phyloP scores from a whole-genome alignment of 2,113 vertebrate species.

The Entelurus aequoreus region DNA sequence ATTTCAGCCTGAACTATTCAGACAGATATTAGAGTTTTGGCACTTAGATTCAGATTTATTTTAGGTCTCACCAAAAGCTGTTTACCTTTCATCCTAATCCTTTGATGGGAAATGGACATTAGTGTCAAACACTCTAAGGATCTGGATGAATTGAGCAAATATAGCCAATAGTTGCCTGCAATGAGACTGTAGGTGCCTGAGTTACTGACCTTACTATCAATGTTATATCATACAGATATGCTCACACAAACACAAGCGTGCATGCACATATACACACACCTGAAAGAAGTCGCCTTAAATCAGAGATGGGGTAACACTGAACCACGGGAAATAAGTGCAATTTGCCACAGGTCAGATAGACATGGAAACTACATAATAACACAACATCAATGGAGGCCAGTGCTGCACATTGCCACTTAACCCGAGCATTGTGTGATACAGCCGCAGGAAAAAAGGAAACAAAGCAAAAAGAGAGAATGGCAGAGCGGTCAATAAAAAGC shows the following conservation, averaged over 20 bases:
- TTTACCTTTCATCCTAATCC: conserved; percentile 56
- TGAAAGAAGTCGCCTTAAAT: conserved; percentile 44
- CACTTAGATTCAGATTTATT: conserved; percentile 56
- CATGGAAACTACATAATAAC: conserved; percentile 68
- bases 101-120: conserved; percentile 60
- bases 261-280: conserved; percentile 1
- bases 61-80: conserved; percentile 53
- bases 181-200: conserved; percentile 56
- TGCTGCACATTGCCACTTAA: conserved; percentile 57
- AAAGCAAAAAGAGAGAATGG: conserved; percentile 35
- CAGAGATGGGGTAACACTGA: conserved; percentile 48
- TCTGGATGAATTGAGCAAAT: conserved; percentile 70
- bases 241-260: conserved; percentile 4
- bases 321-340: conserved; percentile 77
- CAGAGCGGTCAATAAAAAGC: conserved; percentile 48
- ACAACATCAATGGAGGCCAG: conserved; percentile 58
- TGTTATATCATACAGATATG: conserved; percentile 47
- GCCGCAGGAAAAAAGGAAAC: conserved; percentile 46
- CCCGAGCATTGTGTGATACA: conserved; percentile 55
- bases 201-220: conserved; percentile 59
- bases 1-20: conserved; percentile 45
- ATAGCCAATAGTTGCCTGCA: conserved; percentile 41
- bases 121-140: conserved; percentile 59
- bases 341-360: conserved; percentile 70
- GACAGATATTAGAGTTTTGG: conserved; percentile 51